A percentile compares a stretch with the other conserved stretches of the same genome.
These are phyloP conservation scores for Amphiprion ocellaris DNA, from an alignment of 2,113 vertebrate species.

Conservation along the genomic window DNA sequence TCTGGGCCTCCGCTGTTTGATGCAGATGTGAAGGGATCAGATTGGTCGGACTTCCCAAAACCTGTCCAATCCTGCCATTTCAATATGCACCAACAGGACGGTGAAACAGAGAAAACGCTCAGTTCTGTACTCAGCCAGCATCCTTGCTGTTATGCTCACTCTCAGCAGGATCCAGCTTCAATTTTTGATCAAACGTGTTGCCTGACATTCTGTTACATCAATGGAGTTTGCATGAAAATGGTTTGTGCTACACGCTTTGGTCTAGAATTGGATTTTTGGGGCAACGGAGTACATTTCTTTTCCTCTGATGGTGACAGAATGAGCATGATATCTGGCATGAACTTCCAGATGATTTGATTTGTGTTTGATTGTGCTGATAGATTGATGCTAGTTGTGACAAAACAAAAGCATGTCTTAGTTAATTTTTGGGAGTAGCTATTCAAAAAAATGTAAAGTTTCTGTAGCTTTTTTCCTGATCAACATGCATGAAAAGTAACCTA, in stretches of 20 bases:
- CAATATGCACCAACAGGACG: slow-evolving; percentile 11
- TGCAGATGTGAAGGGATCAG: slow-evolving; percentile 38
- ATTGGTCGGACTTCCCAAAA: slow-evolving; percentile 16
- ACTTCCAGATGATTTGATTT: slow-evolving; percentile 26
- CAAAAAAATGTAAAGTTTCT: slow-evolving; percentile 10
- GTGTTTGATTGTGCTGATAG: slow-evolving; percentile 46
- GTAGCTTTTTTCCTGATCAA: slow-evolving; percentile 1
- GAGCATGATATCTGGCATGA: slow-evolving; percentile 68
- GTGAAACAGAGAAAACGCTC: slow-evolving; percentile 10
- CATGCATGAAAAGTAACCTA: slow-evolving; percentile 52
- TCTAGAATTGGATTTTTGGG: slow-evolving; percentile 42
- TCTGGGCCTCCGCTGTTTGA: slow-evolving; percentile 33
- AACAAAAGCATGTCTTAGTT: slow-evolving; percentile 59
- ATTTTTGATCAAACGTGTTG: slow-evolving; percentile 29
- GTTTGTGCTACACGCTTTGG: slow-evolving; percentile 16
- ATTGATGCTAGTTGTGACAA: slow-evolving; percentile 37
- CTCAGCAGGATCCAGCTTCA: slow-evolving; percentile 32
- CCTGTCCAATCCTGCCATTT: slow-evolving; percentile 31
- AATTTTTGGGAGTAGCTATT: slow-evolving; percentile 17
- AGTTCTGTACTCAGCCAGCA: slow-evolving; percentile 2
- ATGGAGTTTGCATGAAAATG: slow-evolving; percentile 19
- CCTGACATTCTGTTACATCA: slow-evolving; percentile 39
- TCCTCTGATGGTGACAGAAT: slow-evolving; percentile 46
- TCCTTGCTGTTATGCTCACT: slow-evolving; percentile 16
- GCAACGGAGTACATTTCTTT: slow-evolving; percentile 15